A percentile compares a stretch with the other conserved stretches of the same genome.
Evolutionary conservation across 2,113 vertebrate genomes (phyloP).

Genomic region (Prionailurus bengalensis): DNA sequence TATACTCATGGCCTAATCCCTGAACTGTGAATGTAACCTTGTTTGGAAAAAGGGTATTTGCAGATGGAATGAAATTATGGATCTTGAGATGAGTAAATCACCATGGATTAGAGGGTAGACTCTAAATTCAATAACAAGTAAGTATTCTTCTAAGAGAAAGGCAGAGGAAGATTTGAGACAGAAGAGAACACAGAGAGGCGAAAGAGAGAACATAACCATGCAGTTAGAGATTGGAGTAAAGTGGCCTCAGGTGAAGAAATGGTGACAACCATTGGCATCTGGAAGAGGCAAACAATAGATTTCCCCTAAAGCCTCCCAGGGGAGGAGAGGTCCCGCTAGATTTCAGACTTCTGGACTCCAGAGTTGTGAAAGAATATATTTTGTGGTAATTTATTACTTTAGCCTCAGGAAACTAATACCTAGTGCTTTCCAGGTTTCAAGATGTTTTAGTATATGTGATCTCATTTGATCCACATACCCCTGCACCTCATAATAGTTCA

Average conservation of each 20-base stretch:
- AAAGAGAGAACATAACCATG: accelerated
- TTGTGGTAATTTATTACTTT: neutral
- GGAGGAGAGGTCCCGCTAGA: neutral
- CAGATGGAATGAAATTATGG: neutral
- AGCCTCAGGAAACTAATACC: neutral
- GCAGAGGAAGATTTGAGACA: neutral
- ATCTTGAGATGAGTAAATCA: neutral
- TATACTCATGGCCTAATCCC: neutral
- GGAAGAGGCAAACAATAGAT: neutral
- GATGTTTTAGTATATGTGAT: neutral
- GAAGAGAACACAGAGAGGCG: neutral
- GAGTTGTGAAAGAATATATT: neutral
- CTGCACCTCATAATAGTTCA: neutral
- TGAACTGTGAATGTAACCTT: neutral
- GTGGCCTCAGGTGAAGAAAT: neutral
- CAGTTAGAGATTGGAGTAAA: neutral
- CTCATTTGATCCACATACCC: neutral
- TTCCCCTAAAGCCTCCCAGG: accelerated
- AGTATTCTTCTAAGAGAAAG: neutral
- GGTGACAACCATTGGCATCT: neutral
- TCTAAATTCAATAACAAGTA: neutral
- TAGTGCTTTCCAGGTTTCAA: neutral
- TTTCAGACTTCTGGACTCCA: neutral
- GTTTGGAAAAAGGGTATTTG: neutral
- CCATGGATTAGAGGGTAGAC: neutral